These are phyloP conservation scores for Gallinago jamesoni DNA, from an alignment of 2,113 vertebrate genomes.

Conservation along the genomic window DNA sequence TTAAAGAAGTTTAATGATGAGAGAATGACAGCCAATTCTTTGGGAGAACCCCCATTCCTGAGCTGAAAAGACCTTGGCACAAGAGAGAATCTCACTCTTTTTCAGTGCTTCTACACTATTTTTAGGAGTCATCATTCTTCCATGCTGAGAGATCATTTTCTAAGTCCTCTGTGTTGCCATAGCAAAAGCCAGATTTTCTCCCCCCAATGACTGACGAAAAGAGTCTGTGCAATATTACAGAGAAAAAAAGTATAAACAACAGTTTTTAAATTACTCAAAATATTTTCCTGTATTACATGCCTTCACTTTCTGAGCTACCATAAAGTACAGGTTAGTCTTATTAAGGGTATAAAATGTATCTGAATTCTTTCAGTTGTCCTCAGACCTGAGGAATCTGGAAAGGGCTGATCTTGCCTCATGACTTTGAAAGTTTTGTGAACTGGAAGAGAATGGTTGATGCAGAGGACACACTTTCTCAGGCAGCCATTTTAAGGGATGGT, in stretches of 20 bases:
- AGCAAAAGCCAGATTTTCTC: constrained; percentile 8
- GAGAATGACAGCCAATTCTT: constrained; percentile 13
- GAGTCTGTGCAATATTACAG: not conserved
- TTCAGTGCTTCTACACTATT: constrained; percentile 28
- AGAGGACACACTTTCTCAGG: not conserved
- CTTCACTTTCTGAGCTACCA: not conserved
- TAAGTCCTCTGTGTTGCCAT: constrained; percentile 54
- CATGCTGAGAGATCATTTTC: constrained; percentile 52
- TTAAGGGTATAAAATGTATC: not conserved
- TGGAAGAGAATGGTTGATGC: not conserved
- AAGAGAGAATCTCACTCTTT: not conserved
- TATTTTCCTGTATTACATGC: not conserved
- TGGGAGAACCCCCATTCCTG: constrained; percentile 7
- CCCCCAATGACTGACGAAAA: not conserved
- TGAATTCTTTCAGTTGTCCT: not conserved
- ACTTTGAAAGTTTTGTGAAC: not conserved
- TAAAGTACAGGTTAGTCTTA: not conserved
- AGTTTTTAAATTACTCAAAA: not conserved
- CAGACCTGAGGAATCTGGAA: not conserved
- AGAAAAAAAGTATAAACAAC: not conserved
- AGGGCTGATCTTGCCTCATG: not conserved
- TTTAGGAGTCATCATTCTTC: constrained; percentile 54
- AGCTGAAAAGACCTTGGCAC: constrained; percentile 48
- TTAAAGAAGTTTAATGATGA: constrained; percentile 35
- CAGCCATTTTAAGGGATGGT: not conserved